A percentile compares a stretch with the other conserved stretches of the same genome.
Conservation (phyloP, 1,140 invertebrate species). For the Patella vulgata region DNA sequence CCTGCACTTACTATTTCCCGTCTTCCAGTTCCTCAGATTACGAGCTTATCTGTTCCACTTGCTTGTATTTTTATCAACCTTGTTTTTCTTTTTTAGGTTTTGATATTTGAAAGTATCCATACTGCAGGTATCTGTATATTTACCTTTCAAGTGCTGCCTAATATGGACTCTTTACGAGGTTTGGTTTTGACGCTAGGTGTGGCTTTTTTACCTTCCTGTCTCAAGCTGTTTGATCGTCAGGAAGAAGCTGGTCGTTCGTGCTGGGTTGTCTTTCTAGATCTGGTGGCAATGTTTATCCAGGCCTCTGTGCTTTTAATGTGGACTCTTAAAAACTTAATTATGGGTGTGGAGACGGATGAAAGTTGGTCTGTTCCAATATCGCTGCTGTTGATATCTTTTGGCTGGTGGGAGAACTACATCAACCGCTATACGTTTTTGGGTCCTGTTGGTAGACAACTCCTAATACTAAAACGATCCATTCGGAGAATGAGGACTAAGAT, state of each 20-base stretch:
- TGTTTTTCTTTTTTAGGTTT: conserved; percentile 42
- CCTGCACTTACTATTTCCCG: no score
- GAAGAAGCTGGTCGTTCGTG: conserved; percentile 36
- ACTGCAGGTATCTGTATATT: conserved; percentile 57
- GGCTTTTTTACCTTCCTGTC: conserved; percentile 49
- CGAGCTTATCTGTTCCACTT: no score
- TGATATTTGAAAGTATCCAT: conserved; percentile 57
- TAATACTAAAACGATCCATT: conserved; percentile 49
- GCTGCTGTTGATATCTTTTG: conserved; percentile 55
- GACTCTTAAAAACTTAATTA: conserved; percentile 37
- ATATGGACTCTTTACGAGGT: conserved; percentile 46
- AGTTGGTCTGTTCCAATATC: conserved; percentile 51
- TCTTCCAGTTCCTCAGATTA: no score
- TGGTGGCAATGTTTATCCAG: conserved; percentile 47
- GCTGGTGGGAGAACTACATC: conserved; percentile 65
- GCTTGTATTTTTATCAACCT: no score
- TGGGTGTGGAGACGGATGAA: conserved; percentile 23
- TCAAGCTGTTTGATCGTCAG: conserved; percentile 55
- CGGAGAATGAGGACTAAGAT: conserved; percentile 55
- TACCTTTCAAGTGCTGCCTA: conserved; percentile 57
- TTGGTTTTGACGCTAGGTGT: conserved; percentile 49
- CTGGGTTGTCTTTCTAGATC: conserved; percentile 42
- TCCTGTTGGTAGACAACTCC: conserved; percentile 38
- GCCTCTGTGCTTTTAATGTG: conserved; percentile 48
- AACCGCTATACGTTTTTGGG: conserved; percentile 51